These are phyloP conservation scores for Ennomos quercinarius DNA, from an alignment of 2,888 invertebrate species.

Conservation along the genomic window DNA sequence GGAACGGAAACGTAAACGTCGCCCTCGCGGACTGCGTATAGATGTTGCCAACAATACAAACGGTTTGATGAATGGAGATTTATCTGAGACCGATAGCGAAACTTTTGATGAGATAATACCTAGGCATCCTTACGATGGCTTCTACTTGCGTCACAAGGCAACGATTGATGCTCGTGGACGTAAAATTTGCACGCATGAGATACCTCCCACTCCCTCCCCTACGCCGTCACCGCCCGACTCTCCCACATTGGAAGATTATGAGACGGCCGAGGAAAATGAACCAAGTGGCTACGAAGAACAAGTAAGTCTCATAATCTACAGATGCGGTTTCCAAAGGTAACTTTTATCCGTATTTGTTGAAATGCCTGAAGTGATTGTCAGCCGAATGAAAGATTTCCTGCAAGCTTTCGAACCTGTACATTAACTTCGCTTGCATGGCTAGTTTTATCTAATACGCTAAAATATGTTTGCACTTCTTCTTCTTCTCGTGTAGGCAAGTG, in stretches of 20 bases:
- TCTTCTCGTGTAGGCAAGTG: too few species aligned
- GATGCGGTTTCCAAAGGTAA: constrained; percentile 39
- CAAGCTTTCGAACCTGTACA: constrained; percentile 40
- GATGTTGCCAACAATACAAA: constrained; percentile 39
- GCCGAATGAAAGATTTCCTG: constrained; percentile 24
- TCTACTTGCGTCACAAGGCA: constrained; percentile 73
- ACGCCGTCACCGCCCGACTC: constrained; percentile 58
- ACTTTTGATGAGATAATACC: constrained; percentile 67
- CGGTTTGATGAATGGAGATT: constrained; percentile 58
- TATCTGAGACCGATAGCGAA: constrained; percentile 62
- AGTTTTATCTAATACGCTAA: constrained; percentile 34
- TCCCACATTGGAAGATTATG: constrained; percentile 52
- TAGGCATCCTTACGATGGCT: constrained; percentile 82
- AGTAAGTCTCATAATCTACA: constrained; percentile 60
- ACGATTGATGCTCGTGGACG: constrained; percentile 72
- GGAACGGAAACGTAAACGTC: constrained; percentile 46
- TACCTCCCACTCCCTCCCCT: constrained; percentile 67
- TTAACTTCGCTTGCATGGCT: constrained; percentile 59
- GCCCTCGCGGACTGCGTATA: constrained; percentile 44
- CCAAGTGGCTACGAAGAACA: constrained; percentile 57
- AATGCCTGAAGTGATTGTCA: constrained; percentile 37
- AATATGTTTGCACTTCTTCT: constrained; percentile 21
- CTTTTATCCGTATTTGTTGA: constrained; percentile 22
- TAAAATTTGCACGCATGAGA: constrained; percentile 77
- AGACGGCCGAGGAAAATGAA: constrained; percentile 48